These are phyloP conservation scores for Clunio marinus DNA, from an alignment of 2,888 invertebrate species.

Conservation along the genomic window DNA sequence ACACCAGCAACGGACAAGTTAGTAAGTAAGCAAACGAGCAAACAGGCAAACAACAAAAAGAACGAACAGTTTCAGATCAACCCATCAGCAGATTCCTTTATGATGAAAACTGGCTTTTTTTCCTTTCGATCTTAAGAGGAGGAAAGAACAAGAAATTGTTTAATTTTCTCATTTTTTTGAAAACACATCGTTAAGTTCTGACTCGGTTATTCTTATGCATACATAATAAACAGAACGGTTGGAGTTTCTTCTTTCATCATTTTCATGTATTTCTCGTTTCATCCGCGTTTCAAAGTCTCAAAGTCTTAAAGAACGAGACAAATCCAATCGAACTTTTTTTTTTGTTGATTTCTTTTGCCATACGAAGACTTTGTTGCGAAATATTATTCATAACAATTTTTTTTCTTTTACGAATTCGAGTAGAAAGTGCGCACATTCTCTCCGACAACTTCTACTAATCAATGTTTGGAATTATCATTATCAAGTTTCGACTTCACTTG, in stretches of 20 bases:
- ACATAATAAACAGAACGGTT: slow-evolving; percentile 16
- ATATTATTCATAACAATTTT: too few species aligned
- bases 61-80: neutral
- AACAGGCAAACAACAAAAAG: too few species aligned
- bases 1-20: too few species aligned
- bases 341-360: too few species aligned
- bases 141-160: slow-evolving; percentile 3
- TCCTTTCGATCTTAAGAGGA: neutral
- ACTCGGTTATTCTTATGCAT: slow-evolving; percentile 1
- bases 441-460: too few species aligned
- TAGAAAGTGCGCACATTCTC: too few species aligned
- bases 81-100: slow-evolving; percentile 1
- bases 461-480: slow-evolving; percentile 32
- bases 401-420: too few species aligned
- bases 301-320: too few species aligned
- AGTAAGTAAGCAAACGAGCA: too few species aligned
- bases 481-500: slow-evolving; percentile 11
- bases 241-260: too few species aligned
- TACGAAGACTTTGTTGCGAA: too few species aligned
- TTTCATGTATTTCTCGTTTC: neutral
- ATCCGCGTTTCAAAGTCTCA: neutral
- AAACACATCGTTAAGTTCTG: neutral
- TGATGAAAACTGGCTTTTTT: slow-evolving; percentile 27
- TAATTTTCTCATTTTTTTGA: slow-evolving; percentile 18
- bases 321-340: too few species aligned